Base-by-base conservation (phyloP, 2,113 vertebrate genomes). In the Cephalopterus ornatus region DNA sequence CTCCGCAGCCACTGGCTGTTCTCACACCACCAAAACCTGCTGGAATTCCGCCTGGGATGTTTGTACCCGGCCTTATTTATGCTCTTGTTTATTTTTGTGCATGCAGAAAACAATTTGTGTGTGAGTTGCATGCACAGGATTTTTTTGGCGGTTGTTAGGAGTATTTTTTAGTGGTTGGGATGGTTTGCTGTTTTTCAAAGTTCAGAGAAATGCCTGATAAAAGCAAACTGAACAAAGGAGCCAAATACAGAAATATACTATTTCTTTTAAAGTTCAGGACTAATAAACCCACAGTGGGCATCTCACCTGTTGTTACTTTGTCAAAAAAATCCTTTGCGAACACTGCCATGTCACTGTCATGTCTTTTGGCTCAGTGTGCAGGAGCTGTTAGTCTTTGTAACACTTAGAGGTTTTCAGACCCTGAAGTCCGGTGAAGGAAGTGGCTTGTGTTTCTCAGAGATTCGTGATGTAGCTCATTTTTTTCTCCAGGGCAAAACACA, bases 41-140 rank as follows among this genome's bases (percentile, higher is more conserved):
- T 75, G 91, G 71, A 75, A 81, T 61, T 27, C 17, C 6, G 33
- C 12, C 78, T 39, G 62, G 70, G 77, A 68, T 90, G 74, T 95
- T 95, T 94, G 72, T 50, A 15, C 49, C 37, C 24, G n/a, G 58
- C 65, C 71, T 78, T 94, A 72, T 88, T 96, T 93, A 72, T 67
- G 47, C 52, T 87, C 58, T 1, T n/a, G 66, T 95, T 94, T 88
- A 28, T 88, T 88, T 93, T 68, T 68, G 37, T 65, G n/a, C 41
- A 9, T 72, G 8, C 14, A 33, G 82, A 73, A 94, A 85, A n/a
- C 63, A 41, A 74, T 75, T 46, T 5, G 14, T 50, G 44, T 35
- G 49, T 9, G 65, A 63, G 42, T 52, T 52, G 23, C 55, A 14
- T 5, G 65, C 55, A 2, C 47, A 2, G 23, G 23, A 5, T 9